Conservation (phyloP, 2,797 vertebrate genomes). For the Tauraco hartlaubi region DNA sequence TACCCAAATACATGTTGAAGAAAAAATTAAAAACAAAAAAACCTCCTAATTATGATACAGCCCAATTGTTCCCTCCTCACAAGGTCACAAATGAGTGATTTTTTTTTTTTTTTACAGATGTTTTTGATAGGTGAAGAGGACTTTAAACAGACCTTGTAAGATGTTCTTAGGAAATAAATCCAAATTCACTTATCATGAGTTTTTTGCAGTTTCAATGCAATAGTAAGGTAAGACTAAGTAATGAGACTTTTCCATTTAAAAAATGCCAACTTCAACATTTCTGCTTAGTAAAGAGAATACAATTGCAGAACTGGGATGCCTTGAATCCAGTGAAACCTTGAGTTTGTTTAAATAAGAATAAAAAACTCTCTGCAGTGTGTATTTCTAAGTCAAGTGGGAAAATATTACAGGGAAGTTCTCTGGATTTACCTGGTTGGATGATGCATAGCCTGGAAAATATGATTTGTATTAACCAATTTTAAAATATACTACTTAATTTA, state of each 20-base stretch:
- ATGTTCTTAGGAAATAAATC: background rate
- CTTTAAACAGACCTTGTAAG: background rate
- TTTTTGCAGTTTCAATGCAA: background rate
- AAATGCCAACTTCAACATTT: background rate
- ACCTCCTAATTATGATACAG: background rate
- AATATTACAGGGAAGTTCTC: background rate
- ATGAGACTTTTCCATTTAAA: background rate
- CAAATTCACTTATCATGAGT: background rate
- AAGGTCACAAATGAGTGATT: background rate
- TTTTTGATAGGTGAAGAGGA: background rate
- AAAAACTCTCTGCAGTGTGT: background rate
- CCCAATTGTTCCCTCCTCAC: background rate
- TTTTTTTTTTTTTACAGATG: background rate
- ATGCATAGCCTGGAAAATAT: background rate
- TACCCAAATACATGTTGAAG: background rate
- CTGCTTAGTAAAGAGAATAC: background rate
- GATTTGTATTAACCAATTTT: background rate
- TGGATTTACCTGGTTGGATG: background rate
- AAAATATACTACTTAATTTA: background rate
- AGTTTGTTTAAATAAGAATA: background rate
- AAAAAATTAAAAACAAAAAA: background rate
- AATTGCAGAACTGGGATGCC: background rate
- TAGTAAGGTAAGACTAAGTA: background rate
- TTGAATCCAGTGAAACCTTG: background rate
- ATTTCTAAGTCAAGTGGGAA: background rate